Percentiles rank a stretch among this genome's conserved stretches.
These are phyloP conservation scores for Agonopterix arenella DNA, from an alignment of 2,888 invertebrate genomes.

Conservation along the genomic window DNA sequence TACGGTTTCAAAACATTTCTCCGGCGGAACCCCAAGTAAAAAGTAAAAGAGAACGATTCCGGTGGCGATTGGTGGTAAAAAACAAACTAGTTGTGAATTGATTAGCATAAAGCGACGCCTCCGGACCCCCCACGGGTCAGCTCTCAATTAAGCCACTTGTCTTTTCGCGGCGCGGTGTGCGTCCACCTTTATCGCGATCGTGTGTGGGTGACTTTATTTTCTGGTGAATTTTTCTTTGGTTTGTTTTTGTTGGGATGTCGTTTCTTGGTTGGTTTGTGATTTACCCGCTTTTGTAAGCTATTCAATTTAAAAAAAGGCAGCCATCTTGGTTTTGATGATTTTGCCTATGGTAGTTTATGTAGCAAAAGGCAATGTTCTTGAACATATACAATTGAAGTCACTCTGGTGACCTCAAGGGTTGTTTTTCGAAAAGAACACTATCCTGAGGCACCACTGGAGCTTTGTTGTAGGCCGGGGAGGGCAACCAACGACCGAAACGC, in stretches of 20 bases:
- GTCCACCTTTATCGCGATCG: conserved; percentile 58
- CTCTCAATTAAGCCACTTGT: conserved; percentile 75
- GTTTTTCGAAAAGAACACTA: too few species aligned
- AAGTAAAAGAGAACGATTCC: conserved; percentile 41
- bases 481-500: too few species aligned
- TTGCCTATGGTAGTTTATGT: too few species aligned
- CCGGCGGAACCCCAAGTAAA: conserved; percentile 39
- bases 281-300: background rate
- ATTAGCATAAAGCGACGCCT: conserved; percentile 71
- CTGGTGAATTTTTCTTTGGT: conserved; percentile 35
- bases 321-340: too few species aligned
- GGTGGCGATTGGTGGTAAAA: conserved; percentile 61
- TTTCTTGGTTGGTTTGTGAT: background rate
- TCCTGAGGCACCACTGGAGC: too few species aligned
- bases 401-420: too few species aligned
- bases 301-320: too few species aligned
- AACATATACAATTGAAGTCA: too few species aligned
- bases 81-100: conserved; percentile 67
- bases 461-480: too few species aligned
- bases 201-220: conserved; percentile 52
- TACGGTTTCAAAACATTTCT: background rate
- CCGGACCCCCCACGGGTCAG: conserved; percentile 59
- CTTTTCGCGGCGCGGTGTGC: conserved; percentile 61
- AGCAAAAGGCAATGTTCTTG: too few species aligned
- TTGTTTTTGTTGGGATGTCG: conserved; percentile 2